Evolutionary conservation across 2,888 invertebrate species (phyloP).

Genomic region (Auanema sp.): DNA sequence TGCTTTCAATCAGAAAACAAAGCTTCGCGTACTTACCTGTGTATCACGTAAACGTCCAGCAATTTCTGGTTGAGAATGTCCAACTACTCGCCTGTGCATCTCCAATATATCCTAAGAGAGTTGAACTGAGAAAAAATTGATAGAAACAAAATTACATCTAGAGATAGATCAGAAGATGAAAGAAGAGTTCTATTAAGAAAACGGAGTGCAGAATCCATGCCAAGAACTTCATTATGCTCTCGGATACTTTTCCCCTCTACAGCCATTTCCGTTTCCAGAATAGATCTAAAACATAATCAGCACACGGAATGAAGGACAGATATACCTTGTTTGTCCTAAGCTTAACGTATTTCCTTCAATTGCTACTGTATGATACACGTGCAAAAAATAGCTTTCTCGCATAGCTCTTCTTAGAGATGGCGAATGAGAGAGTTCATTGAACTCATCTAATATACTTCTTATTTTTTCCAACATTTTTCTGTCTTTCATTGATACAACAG

Average conservation of each 20-base stretch:
- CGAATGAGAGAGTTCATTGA: conserved; percentile 69
- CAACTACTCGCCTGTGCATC: conserved; percentile 87
- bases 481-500: conserved; percentile 84
- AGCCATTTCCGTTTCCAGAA: conserved; percentile 82
- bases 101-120: conserved; percentile 78
- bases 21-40: conserved; percentile 67
- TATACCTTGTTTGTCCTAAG: conserved; percentile 82
- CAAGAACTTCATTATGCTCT: conserved; percentile 84
- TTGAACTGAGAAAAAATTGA: not conserved
- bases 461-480: conserved; percentile 77
- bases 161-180: conserved; percentile 69
- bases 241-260: conserved; percentile 83
- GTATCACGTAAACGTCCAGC: conserved; percentile 85
- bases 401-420: conserved; percentile 79
- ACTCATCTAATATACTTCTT: conserved; percentile 69
- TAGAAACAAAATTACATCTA: conserved; percentile 21
- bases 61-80: conserved; percentile 89
- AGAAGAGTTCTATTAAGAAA: conserved; percentile 77
- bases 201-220: conserved; percentile 88
- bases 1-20: not conserved
- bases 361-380: conserved; percentile 94
- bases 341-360: conserved; percentile 98
- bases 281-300: conserved; percentile 29
- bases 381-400: conserved; percentile 88
- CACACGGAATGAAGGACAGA: not conserved